A percentile compares a stretch with the other conserved stretches of the same genome.
phyloP scores from a whole-genome alignment of 2,888 invertebrate species.

The Lasioglossum calceatum region DNA sequence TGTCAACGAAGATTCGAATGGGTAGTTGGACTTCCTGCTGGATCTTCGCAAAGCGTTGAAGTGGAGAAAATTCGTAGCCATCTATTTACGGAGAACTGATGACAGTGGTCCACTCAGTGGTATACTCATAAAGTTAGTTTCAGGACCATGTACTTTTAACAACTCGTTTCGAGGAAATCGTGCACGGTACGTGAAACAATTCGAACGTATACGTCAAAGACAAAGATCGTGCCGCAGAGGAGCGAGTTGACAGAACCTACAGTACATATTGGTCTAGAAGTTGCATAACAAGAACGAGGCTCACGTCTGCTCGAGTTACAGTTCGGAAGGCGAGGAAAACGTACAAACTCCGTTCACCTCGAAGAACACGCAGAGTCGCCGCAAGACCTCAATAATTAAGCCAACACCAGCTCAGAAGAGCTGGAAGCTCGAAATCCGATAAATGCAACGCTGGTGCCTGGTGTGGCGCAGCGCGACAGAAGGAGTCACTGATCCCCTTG shows the following conservation, averaged over 20 bases:
- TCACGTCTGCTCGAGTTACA: not conserved
- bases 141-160: not conserved
- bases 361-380: slow-evolving; percentile 5
- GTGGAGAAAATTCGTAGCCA: not conserved
- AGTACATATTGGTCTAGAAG: not conserved
- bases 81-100: not conserved
- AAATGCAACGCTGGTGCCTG: slow-evolving; percentile 2
- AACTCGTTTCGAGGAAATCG: not conserved
- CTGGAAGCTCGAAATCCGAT: slow-evolving; percentile 9
- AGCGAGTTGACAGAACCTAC: not conserved
- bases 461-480: not conserved
- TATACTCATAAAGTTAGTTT: not conserved
- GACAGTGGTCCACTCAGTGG: not conserved
- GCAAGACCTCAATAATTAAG: slow-evolving; percentile 20
- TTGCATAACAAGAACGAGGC: not conserved
- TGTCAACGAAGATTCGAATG: not conserved
- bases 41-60: not conserved
- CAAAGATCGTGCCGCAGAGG: not conserved
- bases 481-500: slow-evolving; percentile 7
- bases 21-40: not conserved
- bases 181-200: not conserved
- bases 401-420: not conserved
- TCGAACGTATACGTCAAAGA: not conserved
- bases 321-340: not conserved
- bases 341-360: slow-evolving; percentile 4